These are phyloP conservation scores for Camelus bactrianus DNA, from an alignment of 2,113 vertebrate genomes.

Conservation along the genomic window DNA sequence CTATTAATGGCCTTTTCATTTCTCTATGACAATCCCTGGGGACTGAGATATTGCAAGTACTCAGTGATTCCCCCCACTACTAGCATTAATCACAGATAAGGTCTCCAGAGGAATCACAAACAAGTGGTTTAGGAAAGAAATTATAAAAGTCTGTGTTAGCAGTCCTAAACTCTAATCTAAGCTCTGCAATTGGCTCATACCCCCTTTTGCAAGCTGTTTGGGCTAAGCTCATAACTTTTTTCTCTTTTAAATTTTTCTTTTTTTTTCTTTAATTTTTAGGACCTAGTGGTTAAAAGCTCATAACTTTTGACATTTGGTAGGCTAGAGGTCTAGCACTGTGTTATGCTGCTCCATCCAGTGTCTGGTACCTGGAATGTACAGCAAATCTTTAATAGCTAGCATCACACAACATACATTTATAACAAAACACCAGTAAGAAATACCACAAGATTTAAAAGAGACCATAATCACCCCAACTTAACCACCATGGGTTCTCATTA, in stretches of 20 bases:
- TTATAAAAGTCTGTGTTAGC: not conserved
- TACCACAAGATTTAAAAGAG: not conserved
- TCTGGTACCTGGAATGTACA: not conserved
- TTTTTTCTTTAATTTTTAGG: too few species aligned
- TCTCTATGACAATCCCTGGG: not conserved
- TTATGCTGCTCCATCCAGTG: not conserved
- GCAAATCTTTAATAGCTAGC: not conserved
- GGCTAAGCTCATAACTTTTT: not conserved
- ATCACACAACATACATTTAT: not conserved
- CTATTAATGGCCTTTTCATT: not conserved
- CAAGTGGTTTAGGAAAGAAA: not conserved
- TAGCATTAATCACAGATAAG: slow-evolving; percentile 40
- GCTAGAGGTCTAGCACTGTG: not conserved
- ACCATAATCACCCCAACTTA: not conserved
- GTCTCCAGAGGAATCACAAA: not conserved
- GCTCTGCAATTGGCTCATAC: not conserved
- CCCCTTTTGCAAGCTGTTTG: not conserved
- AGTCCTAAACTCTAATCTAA: not conserved
- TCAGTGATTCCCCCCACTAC: not conserved
- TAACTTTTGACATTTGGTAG: not conserved
- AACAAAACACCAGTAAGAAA: not conserved
- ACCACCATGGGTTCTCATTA: not conserved
- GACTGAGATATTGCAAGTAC: not conserved
- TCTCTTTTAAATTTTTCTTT: too few species aligned
- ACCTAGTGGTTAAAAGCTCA: not conserved